Base-by-base conservation (phyloP, 2,888 invertebrate species). In the Liopterus haemorrhoidalis region DNA sequence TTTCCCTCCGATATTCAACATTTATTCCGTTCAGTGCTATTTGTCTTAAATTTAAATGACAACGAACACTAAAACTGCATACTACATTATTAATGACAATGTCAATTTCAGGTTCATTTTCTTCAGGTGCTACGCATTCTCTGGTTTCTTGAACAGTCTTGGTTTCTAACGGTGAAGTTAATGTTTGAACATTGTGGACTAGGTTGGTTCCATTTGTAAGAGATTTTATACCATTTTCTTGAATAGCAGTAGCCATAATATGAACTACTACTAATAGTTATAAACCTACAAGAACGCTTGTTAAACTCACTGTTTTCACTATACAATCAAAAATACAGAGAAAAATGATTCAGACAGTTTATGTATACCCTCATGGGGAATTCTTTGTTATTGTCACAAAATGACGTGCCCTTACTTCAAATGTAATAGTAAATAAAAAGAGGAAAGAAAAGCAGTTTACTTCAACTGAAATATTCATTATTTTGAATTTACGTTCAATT, bases 61-160 rank as follows among this genome's bases (percentile, higher is more conserved):
- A 97, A 67, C 91, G 81, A 53, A 95, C 92, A 76, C 87, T 93
- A 76, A 96, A 93, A 77, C 85, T 89, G 74, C 91, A 91, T 66
- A 94, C 95, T 58, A 95, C 95, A 78, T 97, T 97, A 75, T 92
- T 95, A 69, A 96, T 93, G 65, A 88, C 84, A 66, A 96, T 94
- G 71, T 94, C 94, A 68, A 94, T 81, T 72, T 88, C 88, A 6
- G 85, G 85, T 54, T 82, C 81, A 20, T 45, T 27, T 24, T 24
- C 39, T 24, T 45, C 45, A 22, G 31, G 20, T 45, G 38, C 45
- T 32, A 44, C 25, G 24, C 73, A 46, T 31, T 49, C 40, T 39
- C 47, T 47, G 15, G 53, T 41, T 18, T 49, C 52, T 12, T 50
- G 54, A 14, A 45, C 83, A 9, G 82, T 81, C 49, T 79, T 78